Base-by-base conservation (phyloP, 2,888 invertebrate genomes). In the Pseudococcus longispinus region DNA sequence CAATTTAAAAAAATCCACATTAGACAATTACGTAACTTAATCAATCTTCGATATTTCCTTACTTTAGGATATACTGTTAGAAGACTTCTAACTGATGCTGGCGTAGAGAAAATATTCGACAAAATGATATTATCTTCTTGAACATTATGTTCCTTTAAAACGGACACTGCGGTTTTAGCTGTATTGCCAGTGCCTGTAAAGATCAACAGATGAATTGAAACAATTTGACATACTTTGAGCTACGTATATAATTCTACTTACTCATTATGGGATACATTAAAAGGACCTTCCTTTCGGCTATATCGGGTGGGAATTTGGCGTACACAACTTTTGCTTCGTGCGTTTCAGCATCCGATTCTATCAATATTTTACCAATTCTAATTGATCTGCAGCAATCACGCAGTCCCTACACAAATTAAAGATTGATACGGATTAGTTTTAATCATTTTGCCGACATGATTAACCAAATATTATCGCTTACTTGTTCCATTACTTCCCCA, bases 181-280 rank as follows among this genome's bases (percentile, higher is more conserved):
- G 99, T 99, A 90, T 98, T 98, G 1, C 99, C 99, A 0, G 98
- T 98, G 88, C 93, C 94, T 94, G 90, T 46, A 89, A 89, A 87
- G 4, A 11, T 23, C 0, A 23, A 11, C 23, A 60, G 51, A 51
- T 3, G 20, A 11, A 23, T 60, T 11, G 1, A 46, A 9, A 15
- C 9, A 46, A 46, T 46, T 37, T 51, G 18, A n/a, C n/a, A 51
- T n/a, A 5, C n/a, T n/a, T n/a, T 5, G 4, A 15, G 15, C 44
- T n/a, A 9, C 9, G 23, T 18, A 4, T 60, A 2, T 8, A 23
- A n/a, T n/a, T 60, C 9, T 11, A 91, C 93, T 91, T 90, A 93
- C 98, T 97, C 97, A 99, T 98, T 87, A 99, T 99, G 13, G 99
- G 99, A 91, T 99, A 99, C 97, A 99, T 98, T 3, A 99, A 93